Evolutionary conservation across 2,113 vertebrate species (phyloP).

Genomic region (Bambusicola thoracicus): DNA sequence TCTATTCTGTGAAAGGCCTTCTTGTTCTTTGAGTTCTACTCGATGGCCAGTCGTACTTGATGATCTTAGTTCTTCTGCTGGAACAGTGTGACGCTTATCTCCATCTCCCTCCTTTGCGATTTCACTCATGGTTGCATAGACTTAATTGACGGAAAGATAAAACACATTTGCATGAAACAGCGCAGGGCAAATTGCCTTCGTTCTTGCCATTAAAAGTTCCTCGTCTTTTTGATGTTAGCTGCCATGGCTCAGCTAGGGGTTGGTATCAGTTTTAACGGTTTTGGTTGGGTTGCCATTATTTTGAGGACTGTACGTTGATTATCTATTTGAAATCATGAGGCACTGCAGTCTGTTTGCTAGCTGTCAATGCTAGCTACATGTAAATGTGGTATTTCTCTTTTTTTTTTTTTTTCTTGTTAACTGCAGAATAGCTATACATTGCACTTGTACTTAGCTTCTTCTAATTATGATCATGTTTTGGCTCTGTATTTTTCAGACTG

Average conservation of each 20-base stretch:
- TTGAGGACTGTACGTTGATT: background rate
- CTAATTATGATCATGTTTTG: background rate
- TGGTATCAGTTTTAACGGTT: too few species aligned
- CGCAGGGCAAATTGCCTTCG: background rate
- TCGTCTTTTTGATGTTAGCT: background rate
- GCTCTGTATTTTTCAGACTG: background rate
- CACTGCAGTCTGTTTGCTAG: background rate
- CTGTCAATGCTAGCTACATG: background rate
- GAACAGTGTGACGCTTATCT: background rate
- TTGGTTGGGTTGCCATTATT: background rate
- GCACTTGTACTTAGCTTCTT: background rate
- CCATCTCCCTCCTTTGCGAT: background rate
- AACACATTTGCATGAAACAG: background rate
- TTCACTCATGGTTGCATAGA: background rate
- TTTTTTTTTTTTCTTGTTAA: background rate
- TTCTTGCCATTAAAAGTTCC: background rate
- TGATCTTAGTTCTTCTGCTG: background rate
- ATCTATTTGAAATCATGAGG: background rate
- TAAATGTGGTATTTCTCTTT: background rate
- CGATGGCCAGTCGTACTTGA: background rate
- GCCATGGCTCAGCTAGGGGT: background rate
- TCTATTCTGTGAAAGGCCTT: background rate
- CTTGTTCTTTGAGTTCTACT: background rate
- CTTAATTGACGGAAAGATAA: background rate
- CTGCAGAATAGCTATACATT: background rate